These are phyloP conservation scores for Gibbula magus DNA, from an alignment of 2,888 invertebrate species.

Conservation along the genomic window DNA sequence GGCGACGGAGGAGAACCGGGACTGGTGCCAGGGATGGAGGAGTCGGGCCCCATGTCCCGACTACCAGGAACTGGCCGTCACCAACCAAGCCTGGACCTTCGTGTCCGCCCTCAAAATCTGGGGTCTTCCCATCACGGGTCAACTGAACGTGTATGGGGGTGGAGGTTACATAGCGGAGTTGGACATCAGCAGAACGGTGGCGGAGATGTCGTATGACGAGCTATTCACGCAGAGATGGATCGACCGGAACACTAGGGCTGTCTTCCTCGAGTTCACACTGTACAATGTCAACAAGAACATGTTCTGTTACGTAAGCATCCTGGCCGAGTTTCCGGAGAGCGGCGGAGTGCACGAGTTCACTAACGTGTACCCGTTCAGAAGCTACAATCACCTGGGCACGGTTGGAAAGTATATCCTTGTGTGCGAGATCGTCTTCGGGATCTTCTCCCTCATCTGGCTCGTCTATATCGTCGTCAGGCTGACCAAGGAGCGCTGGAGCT, in stretches of 20 bases:
- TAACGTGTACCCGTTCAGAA: conserved; percentile 50
- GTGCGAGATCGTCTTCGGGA: conserved; percentile 48
- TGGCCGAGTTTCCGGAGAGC: conserved; percentile 65
- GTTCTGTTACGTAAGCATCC: conserved; percentile 59
- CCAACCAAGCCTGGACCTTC: conserved; percentile 55
- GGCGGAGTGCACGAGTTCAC: conserved; percentile 59
- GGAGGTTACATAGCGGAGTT: conserved; percentile 65
- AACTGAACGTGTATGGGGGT: conserved; percentile 53
- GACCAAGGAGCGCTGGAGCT: conserved; percentile 40
- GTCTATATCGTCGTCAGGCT: conserved; percentile 42
- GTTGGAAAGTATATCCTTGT: conserved; percentile 49
- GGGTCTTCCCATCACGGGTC: conserved; percentile 56
- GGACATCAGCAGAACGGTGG: conserved; percentile 52
- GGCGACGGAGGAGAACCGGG: conserved; percentile 40
- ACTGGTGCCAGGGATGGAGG: conserved; percentile 52
- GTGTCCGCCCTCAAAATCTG: conserved; percentile 52
- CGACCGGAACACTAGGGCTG: conserved; percentile 60
- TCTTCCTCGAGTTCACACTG: conserved; percentile 65
- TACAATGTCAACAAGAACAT: conserved; percentile 64
- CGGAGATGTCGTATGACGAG: conserved; percentile 50
- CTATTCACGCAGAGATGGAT: conserved; percentile 55
- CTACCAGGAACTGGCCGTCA: conserved; percentile 41
- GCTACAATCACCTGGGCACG: conserved; percentile 51
- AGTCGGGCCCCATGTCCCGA: conserved; percentile 36
- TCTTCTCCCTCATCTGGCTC: conserved; percentile 45